A percentile compares a stretch with the other conserved stretches of the same genome.
Evolutionary conservation across 2,888 invertebrate genomes (phyloP).

Genomic region (Macrophya alboannulata): DNA sequence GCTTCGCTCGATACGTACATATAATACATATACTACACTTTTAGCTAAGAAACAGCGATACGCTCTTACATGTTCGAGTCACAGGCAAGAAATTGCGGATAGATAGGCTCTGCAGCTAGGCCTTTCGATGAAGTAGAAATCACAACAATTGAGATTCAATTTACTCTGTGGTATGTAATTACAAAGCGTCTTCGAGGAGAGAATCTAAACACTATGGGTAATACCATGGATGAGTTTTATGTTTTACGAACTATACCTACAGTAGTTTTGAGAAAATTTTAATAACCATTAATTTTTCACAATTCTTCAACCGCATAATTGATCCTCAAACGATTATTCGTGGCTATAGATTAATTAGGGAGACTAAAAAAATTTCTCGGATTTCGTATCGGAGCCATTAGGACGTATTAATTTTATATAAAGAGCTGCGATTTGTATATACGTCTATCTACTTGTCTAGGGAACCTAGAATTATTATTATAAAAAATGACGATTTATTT

Average conservation of each 20-base stretch:
- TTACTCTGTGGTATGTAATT: not conserved
- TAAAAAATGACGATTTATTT: not conserved
- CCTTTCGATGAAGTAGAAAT: not conserved
- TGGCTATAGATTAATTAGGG: not conserved
- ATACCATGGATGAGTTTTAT: not conserved
- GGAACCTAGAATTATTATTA: not conserved
- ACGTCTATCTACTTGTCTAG: not conserved
- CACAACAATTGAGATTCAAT: constrained; percentile 24
- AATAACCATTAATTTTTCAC: not conserved
- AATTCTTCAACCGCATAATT: not conserved
- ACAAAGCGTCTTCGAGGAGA: not conserved
- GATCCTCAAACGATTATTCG: not conserved
- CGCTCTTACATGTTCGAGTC: not conserved
- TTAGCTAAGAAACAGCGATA: not conserved
- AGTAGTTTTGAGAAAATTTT: not conserved
- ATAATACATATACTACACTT: not conserved
- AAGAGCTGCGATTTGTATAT: not conserved
- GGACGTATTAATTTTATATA: not conserved
- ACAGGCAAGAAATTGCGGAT: not conserved
- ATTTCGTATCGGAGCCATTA: not conserved
- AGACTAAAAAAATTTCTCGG: not conserved
- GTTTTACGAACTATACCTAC: not conserved
- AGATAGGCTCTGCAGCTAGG: not conserved
- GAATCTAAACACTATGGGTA: not conserved
- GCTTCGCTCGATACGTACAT: not conserved